Conservation (phyloP, 1,140 invertebrate species). For the Caenorhabditis latens region DNA sequence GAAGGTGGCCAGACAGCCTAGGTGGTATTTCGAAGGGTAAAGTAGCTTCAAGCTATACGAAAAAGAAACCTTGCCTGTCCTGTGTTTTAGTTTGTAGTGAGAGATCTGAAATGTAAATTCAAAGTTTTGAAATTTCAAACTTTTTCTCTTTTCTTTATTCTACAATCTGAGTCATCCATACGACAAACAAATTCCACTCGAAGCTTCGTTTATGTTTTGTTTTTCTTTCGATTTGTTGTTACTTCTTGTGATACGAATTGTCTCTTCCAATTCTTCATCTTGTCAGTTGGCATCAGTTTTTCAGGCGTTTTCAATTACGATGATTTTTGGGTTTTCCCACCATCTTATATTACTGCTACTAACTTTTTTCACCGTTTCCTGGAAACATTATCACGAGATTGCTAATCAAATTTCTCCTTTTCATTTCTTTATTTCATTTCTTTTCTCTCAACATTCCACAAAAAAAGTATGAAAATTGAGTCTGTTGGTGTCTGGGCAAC, state of each 20-base stretch:
- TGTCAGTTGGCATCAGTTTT: neutral
- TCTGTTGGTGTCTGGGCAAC: conserved; percentile 24
- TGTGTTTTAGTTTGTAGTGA: neutral
- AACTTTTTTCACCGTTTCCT: neutral
- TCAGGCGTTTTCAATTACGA: neutral
- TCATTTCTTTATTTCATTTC: too few relatives aligned
- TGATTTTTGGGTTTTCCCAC: too few relatives aligned
- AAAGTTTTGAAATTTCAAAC: neutral
- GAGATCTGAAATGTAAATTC: neutral
- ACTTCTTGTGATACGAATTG: conserved; percentile 7
- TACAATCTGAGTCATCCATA: neutral
- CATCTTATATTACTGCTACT: neutral
- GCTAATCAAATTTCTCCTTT: neutral
- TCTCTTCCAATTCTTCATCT: conserved; percentile 21
- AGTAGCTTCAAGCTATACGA: conserved; percentile 14
- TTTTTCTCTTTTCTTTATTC: neutral
- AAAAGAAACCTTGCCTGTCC: neutral
- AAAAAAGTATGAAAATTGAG: neutral
- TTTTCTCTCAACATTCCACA: neutral
- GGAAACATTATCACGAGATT: conserved; percentile 5
- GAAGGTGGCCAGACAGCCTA: conserved; percentile 30
- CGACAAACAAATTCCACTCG: conserved; percentile 16
- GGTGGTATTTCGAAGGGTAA: neutral
- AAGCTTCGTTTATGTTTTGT: conserved; percentile 8
- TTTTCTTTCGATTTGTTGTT: conserved; percentile 23